Conservation (phyloP, 2,113 vertebrate species). For the Cryptotis parvus region DNA sequence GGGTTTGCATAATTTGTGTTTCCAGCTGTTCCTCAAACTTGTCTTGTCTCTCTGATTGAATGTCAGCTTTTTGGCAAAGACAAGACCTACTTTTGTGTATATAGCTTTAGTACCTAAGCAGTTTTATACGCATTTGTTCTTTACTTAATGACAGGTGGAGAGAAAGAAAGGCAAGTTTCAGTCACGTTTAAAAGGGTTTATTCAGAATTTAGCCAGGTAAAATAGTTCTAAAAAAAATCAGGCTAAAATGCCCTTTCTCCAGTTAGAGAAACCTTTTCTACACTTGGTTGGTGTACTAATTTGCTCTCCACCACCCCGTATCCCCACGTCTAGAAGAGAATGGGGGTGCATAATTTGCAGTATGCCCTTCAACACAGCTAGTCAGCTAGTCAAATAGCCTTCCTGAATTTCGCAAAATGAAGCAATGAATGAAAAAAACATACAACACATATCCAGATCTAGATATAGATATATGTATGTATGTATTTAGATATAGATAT, state of each 20-base stretch:
- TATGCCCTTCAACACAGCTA: not conserved
- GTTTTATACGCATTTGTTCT: not conserved
- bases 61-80: conserved; percentile 53
- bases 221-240: conserved; percentile 20
- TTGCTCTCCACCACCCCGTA: not conserved
- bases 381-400: not conserved
- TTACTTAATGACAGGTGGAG: not conserved
- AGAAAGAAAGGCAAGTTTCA: conserved; percentile 5
- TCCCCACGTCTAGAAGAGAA: not conserved
- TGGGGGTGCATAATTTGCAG: not conserved
- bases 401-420: not conserved
- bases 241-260: not conserved
- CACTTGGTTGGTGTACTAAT: conserved; percentile 30
- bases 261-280: not conserved
- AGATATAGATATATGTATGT: too few relatives aligned
- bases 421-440: not conserved
- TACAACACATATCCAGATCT: too few relatives aligned
- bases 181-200: conserved; percentile 9
- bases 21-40: conserved; percentile 27
- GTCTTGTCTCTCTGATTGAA: not conserved
- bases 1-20: not conserved
- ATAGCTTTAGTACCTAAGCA: not conserved
- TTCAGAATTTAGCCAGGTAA: not conserved
- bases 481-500: too few relatives aligned
- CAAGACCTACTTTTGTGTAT: not conserved